Base-by-base conservation (phyloP, 2,888 invertebrate species). In the Hypomecis atomaria region DNA sequence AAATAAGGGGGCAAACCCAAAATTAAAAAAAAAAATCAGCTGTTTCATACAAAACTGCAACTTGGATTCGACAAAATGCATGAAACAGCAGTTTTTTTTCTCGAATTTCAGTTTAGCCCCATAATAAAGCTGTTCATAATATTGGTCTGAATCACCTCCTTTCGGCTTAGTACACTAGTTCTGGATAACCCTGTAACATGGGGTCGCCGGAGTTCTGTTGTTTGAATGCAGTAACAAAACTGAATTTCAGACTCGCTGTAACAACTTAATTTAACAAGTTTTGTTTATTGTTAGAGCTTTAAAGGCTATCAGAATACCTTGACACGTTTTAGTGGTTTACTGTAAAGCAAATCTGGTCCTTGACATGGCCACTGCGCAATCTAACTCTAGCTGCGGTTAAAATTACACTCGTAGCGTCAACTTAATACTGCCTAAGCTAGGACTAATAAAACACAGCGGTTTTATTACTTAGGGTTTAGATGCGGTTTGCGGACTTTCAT, bases 331-430 rank as follows among this genome's bases (percentile, higher is more conserved):
- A 42, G 11, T 49, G 48, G 49, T 58, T 52, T 23, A 44, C 36
- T 13, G 49, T 40, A 45, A 44, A 59, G 49, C 23, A 36, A 52
- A 59, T 53, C 44, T 57, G 40, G 66, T 71, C 73, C 73, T 73
- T 73, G 70, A 73, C 73, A 67, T 62, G 67, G 56, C 65, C 62
- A 62, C 64, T 67, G 65, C 62, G 66, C 67, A 67, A 49, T 58
- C 67, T 66, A 64, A 63, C 49, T 55, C 55, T 6, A 37, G 49
- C 45, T 64, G 64, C 33, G 64, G 64, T 64, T 64, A 55, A 64
- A 64, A 59, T 58, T 59, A 59, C 45, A 49, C 37, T 47, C 58
- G 37, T 49, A 34, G 54, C 5, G 59, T 49, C 50, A 53, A 53
- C 62, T 42, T n/a, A 61, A 57, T 62, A 53, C 5, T 42, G 33